Percentiles rank a stretch among this genome's conserved stretches.
These are phyloP conservation scores for Mesopsocus fuscifrons DNA, from an alignment of 2,888 invertebrate genomes.

Conservation along the genomic window DNA sequence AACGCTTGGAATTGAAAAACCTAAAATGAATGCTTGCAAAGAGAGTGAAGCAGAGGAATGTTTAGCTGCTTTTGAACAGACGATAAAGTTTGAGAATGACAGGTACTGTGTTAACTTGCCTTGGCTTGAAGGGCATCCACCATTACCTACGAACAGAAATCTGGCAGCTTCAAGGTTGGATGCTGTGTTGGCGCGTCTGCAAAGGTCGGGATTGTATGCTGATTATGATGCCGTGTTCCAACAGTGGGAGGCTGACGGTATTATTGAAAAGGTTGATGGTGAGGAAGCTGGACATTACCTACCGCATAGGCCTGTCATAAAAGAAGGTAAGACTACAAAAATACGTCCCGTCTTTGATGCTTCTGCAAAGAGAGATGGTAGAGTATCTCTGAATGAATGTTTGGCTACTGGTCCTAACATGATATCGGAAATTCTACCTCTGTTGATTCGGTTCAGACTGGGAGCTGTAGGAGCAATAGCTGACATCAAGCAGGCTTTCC, in stretches of 20 bases:
- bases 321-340: slow-evolving; percentile 10
- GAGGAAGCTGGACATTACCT: slow-evolving; percentile 1
- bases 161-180: background rate
- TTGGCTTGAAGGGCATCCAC: background rate
- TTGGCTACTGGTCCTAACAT: slow-evolving; percentile 15
- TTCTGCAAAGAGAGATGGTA: slow-evolving; percentile 2
- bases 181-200: background rate
- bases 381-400: slow-evolving; percentile 16
- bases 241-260: background rate
- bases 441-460: background rate
- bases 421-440: background rate
- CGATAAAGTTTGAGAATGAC: background rate
- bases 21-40: background rate
- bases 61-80: background rate
- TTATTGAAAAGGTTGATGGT: background rate
- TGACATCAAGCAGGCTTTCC: background rate
- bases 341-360: slow-evolving; percentile 16
- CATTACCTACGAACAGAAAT: background rate
- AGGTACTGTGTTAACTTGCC: background rate
- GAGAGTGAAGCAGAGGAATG: background rate
- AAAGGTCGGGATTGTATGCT: background rate
- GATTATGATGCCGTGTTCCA: background rate
- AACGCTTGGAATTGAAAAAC: background rate
- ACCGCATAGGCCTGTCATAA: slow-evolving; percentile 15
- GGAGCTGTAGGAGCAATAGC: background rate